Conservation (phyloP, 1,140 invertebrate genomes). For the Adoxophyes honmai region DNA sequence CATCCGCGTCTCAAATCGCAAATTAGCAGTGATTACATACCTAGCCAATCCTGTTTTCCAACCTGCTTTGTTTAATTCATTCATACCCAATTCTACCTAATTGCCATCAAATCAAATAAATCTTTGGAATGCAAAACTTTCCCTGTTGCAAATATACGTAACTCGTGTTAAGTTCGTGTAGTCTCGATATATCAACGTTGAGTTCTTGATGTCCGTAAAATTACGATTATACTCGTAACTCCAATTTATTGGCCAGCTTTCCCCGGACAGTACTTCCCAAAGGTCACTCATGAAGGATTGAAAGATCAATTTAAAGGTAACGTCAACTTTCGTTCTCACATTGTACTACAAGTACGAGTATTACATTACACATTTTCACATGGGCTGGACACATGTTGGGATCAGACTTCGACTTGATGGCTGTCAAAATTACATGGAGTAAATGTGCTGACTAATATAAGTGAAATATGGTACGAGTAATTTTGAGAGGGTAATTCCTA, state of each 20-base stretch:
- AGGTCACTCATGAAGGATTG: constrained; percentile 1
- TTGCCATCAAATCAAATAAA: no score
- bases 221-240: neutral
- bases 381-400: neutral
- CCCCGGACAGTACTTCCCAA: neutral
- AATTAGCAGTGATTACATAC: no score
- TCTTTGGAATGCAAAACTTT: neutral
- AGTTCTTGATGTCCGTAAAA: neutral
- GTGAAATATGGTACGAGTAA: neutral
- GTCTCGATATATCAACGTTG: neutral
- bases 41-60: no score
- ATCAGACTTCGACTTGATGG: neutral
- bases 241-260: constrained; percentile 7
- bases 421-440: neutral
- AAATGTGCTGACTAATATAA: neutral
- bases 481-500: neutral
- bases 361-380: no score
- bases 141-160: neutral
- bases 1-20: no score
- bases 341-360: neutral
- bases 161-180: neutral
- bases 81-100: no score
- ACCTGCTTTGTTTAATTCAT: no score
- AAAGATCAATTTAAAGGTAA: constrained; percentile 2
- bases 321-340: constrained; percentile 1